Conservation (phyloP, 2,113 vertebrate genomes). For the Carlito syrichta region DNA sequence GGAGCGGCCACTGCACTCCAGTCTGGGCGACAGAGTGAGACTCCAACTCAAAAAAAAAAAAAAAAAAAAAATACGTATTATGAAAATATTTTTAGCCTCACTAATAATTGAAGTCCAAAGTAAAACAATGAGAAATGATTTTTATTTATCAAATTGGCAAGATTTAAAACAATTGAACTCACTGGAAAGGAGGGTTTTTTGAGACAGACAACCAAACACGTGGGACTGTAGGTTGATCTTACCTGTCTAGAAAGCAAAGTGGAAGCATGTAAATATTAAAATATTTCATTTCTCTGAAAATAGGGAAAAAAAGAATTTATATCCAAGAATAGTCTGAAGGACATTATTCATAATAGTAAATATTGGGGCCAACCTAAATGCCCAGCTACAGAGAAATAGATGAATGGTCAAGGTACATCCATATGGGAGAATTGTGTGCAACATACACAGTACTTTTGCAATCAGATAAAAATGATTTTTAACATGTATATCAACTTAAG, state of each 20-base stretch:
- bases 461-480: neutral
- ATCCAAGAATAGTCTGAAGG: neutral
- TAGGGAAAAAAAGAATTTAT: neutral
- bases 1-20: too few relatives aligned
- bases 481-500: neutral
- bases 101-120: slow-evolving; percentile 31
- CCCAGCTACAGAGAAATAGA: neutral
- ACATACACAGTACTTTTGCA: neutral
- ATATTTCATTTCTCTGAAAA: neutral
- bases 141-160: neutral
- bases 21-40: too few relatives aligned
- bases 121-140: neutral
- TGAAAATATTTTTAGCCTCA: slow-evolving; percentile 19
- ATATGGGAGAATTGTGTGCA: fast-evolving
- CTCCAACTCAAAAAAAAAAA: too few relatives aligned
- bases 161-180: neutral
- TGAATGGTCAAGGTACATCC: neutral
- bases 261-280: neutral
- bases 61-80: too few relatives aligned
- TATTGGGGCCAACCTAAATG: neutral
- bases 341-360: neutral
- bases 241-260: slow-evolving; percentile 13
- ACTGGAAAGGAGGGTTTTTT: neutral
- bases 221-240: neutral
- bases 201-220: neutral